Evolutionary conservation across 2,113 vertebrate genomes (phyloP), one percentile per base, ranked within the genome.

Genomic region (Equus quagga): DNA sequence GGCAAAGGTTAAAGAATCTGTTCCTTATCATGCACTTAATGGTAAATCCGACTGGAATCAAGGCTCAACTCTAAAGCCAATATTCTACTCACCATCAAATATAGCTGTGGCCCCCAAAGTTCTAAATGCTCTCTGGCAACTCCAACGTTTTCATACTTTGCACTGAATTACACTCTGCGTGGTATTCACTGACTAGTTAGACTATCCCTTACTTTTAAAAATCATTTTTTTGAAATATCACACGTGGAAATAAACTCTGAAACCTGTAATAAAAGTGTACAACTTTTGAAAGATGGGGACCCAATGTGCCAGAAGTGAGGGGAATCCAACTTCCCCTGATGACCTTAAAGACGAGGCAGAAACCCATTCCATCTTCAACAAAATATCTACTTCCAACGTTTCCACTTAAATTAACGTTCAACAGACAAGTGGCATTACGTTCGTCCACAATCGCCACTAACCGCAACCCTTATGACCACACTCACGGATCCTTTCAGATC

Each of bases 201-300:
- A 96, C 64, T 26, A 92, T 8, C 23, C 19, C 36, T 93, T 12
- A 51, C 69, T 86, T 86, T 91, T 80, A 80, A 58, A 91, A 67
- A 17, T 60, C 6, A 14, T 72, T 94, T 94, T 96, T 96, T 89
- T 51, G 49, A 88, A 96, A 65, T 80, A 96, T 41, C 70, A 92
- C 62, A 70, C 17, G 21, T 33, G 36, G n/a, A 80, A 96, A 67
- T 85, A 92, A 93, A 81, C 49, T 79, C 75, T 91, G 73, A 95
- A 88, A 91, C 10, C 41, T 41, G 19, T 75, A 60, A 70, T 82
- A 93, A 58, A 95, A 93, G 19, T n/a, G 93, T 51, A 93, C 41
- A 78, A 65, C 73, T 96, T 44, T 64, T n/a, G 75, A 94, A 96
- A 97, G 41, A 94, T 26, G 28, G 46, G 23, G 44, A 91, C 24